These are phyloP conservation scores for Vollenhovia emeryi DNA, from an alignment of 1,140 invertebrate species.

Conservation along the genomic window DNA sequence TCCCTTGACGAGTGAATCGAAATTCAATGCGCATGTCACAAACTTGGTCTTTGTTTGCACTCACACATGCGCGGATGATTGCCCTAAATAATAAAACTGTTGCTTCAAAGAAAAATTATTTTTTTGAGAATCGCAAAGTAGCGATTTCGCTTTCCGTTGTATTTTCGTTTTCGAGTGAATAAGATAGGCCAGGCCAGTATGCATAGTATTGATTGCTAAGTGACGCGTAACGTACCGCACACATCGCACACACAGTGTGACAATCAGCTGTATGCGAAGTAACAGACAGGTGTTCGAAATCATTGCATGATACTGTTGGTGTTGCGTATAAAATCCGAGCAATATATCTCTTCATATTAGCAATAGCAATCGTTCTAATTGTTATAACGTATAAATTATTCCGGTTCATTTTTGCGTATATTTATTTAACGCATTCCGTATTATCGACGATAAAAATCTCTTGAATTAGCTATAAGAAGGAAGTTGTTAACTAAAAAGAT, in stretches of 20 bases:
- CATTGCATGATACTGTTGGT: neutral
- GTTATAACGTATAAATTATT: neutral
- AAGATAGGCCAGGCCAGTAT: neutral
- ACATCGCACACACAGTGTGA: neutral
- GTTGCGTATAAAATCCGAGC: neutral
- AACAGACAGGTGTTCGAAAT: constrained; percentile 2
- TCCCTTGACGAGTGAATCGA: neutral
- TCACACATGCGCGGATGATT: neutral
- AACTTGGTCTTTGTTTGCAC: constrained; percentile 12
- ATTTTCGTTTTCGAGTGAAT: neutral
- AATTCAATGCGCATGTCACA: constrained; percentile 23
- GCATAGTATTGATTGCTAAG: neutral
- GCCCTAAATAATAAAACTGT: constrained; percentile 21
- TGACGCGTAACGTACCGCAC: constrained; percentile 2
- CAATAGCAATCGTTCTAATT: neutral
- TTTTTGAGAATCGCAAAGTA: neutral
- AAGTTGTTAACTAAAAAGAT: neutral
- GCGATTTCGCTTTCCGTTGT: neutral
- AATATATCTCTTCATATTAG: neutral
- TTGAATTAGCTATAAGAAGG: neutral
- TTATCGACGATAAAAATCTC: neutral
- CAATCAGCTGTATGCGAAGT: constrained; percentile 59
- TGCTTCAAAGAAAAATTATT: neutral
- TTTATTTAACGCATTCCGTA: neutral
- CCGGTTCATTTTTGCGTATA: neutral